Evolutionary conservation across 2,888 invertebrate species (phyloP), one percentile per base, ranked within the genome.

Genomic region (Monopis laevigella): DNA sequence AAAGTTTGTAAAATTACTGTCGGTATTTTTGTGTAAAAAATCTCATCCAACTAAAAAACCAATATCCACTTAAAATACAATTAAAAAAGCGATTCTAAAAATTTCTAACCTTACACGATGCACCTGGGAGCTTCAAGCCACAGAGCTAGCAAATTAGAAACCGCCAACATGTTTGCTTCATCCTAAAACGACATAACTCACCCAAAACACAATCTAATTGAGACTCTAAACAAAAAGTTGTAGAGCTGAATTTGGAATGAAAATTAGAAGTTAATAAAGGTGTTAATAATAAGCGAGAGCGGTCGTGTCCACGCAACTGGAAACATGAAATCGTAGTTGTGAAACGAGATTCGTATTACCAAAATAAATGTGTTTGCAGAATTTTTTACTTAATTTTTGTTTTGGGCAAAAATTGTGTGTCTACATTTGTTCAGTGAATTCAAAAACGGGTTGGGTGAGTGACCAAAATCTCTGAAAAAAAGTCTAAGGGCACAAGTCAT

Each of bases 241-340:
- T 11, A 36, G 11, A 21, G 4, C 4, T 21, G 5, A 36, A 6
- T 21, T 21, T 21, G 2, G 21, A 10, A 5, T 12, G 36, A 13
- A 36, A 4, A 7, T 3, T 11, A 3, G 18, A 12, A 6, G n/a
- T 8, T 36, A 36, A 32, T 16, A 36, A 36, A 36, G 16, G 36
- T 36, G 21, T 36, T 16, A 36, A 36, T 36, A 21, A 36, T 36
- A 21, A 36, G 36, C 36, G 14, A 30, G n/a, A 3, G 19, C 13
- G 27, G 16, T 21, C 26, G n/a, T 7, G 41, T 39, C 12, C 44
- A 45, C 41, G 41, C 46, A 43, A 41, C 42, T 46, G 44, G 45
- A 46, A 46, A 46, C 36, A 30, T 35, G 41, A 19, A 36, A 42
- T 42, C 30, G 43, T 35, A 41, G 41, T 11, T 40, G 41, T 40